Evolutionary conservation across 2,888 invertebrate species (phyloP).

Genomic region (Phengaris arion): DNA sequence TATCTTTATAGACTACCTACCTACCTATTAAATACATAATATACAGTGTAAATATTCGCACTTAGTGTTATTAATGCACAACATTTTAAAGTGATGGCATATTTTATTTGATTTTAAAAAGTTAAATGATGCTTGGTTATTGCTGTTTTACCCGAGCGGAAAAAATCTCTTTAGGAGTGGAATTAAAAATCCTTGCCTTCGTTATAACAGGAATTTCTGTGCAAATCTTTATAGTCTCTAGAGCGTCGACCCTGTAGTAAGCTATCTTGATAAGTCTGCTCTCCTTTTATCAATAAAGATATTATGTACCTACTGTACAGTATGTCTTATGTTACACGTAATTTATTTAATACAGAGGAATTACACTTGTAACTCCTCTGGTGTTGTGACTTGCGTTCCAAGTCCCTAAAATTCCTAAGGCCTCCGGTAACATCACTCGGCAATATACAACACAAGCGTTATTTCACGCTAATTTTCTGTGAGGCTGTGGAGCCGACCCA

Average conservation of each 20-base stretch:
- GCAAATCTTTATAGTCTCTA: slow-evolving; percentile 3
- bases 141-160: slow-evolving; percentile 10
- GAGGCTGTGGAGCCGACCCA: too few relatives aligned
- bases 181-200: slow-evolving; percentile 17
- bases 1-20: neutral
- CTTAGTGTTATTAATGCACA: neutral
- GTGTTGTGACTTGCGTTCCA: too few relatives aligned
- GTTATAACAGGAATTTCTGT: slow-evolving; percentile 7
- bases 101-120: slow-evolving; percentile 3
- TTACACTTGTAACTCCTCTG: too few relatives aligned
- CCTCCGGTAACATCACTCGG: too few relatives aligned
- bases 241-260: slow-evolving; percentile 6
- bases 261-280: slow-evolving; percentile 1
- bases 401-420: too few relatives aligned
- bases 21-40: neutral
- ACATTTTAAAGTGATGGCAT: neutral
- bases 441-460: too few relatives aligned
- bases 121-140: neutral
- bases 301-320: too few relatives aligned
- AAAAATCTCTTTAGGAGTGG: slow-evolving; percentile 5
- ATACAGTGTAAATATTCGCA: neutral
- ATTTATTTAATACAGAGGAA: neutral
- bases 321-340: too few relatives aligned
- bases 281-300: neutral
- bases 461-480: too few relatives aligned